A percentile compares a stretch with the other conserved stretches of the same genome.
These are phyloP conservation scores for Drosophila pandora DNA, from an alignment of 1,140 invertebrate genomes.

Conservation along the genomic window DNA sequence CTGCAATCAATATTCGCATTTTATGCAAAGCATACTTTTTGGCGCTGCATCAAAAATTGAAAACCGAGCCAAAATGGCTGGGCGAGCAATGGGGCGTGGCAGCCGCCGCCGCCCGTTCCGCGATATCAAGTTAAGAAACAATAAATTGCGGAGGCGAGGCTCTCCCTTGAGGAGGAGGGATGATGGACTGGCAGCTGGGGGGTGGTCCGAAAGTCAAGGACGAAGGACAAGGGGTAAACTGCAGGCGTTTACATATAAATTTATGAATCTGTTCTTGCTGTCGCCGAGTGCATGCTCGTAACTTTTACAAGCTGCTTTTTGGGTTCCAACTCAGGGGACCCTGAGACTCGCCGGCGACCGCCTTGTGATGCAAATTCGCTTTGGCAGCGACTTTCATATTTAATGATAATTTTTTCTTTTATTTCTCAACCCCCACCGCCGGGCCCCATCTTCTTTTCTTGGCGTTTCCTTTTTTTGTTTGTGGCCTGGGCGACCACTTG, in stretches of 20 bases:
- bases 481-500: slow-evolving; percentile 54
- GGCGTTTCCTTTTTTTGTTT: slow-evolving; percentile 21
- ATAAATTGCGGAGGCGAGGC: slow-evolving; percentile 62
- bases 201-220: slow-evolving; percentile 45
- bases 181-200: neutral
- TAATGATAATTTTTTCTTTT: slow-evolving; percentile 75
- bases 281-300: slow-evolving; percentile 61
- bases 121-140: slow-evolving; percentile 75
- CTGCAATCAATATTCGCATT: slow-evolving; percentile 67
- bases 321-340: slow-evolving; percentile 29
- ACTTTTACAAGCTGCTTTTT: slow-evolving; percentile 61
- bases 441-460: neutral
- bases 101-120: slow-evolving; percentile 29
- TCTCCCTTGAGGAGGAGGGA: neutral
- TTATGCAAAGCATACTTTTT: slow-evolving; percentile 70
- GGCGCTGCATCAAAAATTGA: slow-evolving; percentile 70
- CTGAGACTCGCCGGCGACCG: slow-evolving; percentile 71
- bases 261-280: slow-evolving; percentile 63
- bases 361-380: slow-evolving; percentile 81
- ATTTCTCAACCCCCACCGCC: slow-evolving; percentile 6
- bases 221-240: slow-evolving; percentile 21
- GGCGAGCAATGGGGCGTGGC: slow-evolving; percentile 56
- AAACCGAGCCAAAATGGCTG: slow-evolving; percentile 20
- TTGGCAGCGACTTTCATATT: slow-evolving; percentile 79
- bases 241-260: slow-evolving; percentile 72